Conservation (phyloP, 2,113 vertebrate genomes). For the Festucalex cinctus region DNA sequence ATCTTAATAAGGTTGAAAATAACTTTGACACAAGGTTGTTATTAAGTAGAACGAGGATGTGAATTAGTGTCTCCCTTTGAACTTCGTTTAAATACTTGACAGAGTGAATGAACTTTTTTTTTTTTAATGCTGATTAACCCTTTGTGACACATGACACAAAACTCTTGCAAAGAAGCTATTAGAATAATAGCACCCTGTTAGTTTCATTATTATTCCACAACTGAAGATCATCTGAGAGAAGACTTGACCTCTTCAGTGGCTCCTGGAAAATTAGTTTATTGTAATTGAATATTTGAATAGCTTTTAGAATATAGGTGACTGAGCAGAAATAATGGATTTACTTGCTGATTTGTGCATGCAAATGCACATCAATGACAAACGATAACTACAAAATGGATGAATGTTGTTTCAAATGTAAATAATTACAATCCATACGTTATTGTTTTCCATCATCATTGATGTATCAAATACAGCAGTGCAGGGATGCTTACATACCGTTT, state of each 20-base stretch:
- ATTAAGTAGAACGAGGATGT: not conserved
- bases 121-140: constrained; percentile 8
- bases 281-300: constrained; percentile 46
- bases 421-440: too few relatives aligned
- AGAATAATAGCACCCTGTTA: constrained; percentile 7
- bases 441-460: too few relatives aligned
- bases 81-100: constrained; percentile 35
- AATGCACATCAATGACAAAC: too few relatives aligned
- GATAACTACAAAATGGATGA: too few relatives aligned
- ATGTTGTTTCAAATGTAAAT: too few relatives aligned
- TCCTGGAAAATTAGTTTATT: constrained; percentile 39
- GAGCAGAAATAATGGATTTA: too few relatives aligned
- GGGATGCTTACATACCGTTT: too few relatives aligned
- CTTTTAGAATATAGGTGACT: not conserved
- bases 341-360: too few relatives aligned
- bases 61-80: constrained; percentile 20
- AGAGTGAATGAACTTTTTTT: constrained; percentile 14
- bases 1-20: constrained; percentile 6
- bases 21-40: constrained; percentile 26
- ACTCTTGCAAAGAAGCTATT: constrained; percentile 4
- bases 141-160: not conserved
- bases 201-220: constrained; percentile 42
- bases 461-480: too few relatives aligned
- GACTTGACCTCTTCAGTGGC: constrained; percentile 18
- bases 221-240: constrained; percentile 15